Base-by-base conservation (phyloP, 35 echinoderm and acorn worm genomes). In the Anneissia japonica region DNA sequence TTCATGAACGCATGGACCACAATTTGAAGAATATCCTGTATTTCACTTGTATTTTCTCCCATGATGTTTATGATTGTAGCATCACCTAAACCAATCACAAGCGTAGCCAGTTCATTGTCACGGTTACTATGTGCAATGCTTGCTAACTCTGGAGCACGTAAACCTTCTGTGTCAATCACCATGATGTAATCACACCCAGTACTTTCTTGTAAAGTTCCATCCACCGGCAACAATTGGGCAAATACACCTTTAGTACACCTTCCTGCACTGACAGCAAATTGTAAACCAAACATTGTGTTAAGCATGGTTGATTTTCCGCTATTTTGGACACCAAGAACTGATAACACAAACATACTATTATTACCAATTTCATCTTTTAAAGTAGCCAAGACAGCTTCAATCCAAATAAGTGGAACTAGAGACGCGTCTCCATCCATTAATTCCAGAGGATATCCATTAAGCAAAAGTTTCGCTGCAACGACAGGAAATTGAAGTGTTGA, bases 51-150 rank as follows among this genome's bases (percentile, higher is more conserved):
- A 17, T 74, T 36, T 77, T 77, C 40, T 31, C 77, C 74, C 5
- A 7, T 4, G 7, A 51, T 46, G 31, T 73, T 32, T 12, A 89
- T 89, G 6, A 86, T 17, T 39, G 86, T 87, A 36, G 80, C 23
- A 87, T 87, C 86, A 36, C 75, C 38, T 31, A 87, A 41, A 64
- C 86, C 77, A n/a, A 87, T 35, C 4, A 77, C 76, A 64, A 87
- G 79, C 21, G 86, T 87, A 14, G 86, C 76, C 37, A 87, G 38
- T 72, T 87, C 86, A 46, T 87, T 87, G 26, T 87, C 87, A 32
- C 75, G 78, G 33, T 46, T 46, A 87, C 37, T 32, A 21, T 79
- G 39, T 26, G 11, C 10, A 1, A 72, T 64, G 26, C 75, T 35
- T 9, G 36, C 45, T 5, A 9, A 74, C 33, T 79, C 0, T n/a